Percentiles rank a stretch among this genome's conserved stretches.
These are phyloP conservation scores for Tromatobia lineatoria DNA, from an alignment of 2,888 invertebrate genomes.

Conservation along the genomic window DNA sequence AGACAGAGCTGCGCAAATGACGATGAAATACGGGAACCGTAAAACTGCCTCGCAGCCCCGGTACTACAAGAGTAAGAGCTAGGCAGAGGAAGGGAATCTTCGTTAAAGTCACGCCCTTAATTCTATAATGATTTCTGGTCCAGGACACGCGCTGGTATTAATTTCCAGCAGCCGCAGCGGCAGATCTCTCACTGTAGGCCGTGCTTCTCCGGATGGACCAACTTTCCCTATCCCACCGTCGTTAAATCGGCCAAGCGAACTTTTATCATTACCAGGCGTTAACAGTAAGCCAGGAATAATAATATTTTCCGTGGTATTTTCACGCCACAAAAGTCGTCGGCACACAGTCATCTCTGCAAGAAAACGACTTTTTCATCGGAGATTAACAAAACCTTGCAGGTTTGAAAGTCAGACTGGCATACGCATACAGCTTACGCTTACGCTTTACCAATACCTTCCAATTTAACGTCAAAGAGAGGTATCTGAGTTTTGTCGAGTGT, in stretches of 20 bases:
- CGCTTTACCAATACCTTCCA: background rate
- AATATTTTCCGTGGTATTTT: constrained; percentile 32
- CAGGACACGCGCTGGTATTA: constrained; percentile 60
- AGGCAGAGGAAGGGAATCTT: constrained; percentile 33
- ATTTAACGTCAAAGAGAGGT: background rate
- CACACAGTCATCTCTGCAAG: background rate
- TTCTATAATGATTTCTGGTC: constrained; percentile 66
- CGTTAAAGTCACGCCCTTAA: constrained; percentile 66
- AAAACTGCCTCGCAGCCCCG: constrained; percentile 67
- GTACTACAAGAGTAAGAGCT: constrained; percentile 34
- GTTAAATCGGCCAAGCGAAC: constrained; percentile 54
- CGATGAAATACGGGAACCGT: constrained; percentile 75
- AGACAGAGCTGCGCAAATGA: constrained; percentile 71
- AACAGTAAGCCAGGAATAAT: constrained; percentile 48
- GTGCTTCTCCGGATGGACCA: constrained; percentile 13
- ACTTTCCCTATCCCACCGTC: constrained; percentile 59
- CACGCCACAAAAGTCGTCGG: constrained; percentile 2
- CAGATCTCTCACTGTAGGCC: constrained; percentile 23
- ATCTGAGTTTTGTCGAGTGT: background rate
- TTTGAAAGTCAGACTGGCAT: background rate
- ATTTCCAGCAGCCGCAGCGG: constrained; percentile 46
- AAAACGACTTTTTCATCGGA: constrained; percentile 62
- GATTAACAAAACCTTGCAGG: background rate
- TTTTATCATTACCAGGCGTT: constrained; percentile 51
- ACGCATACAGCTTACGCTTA: background rate